Base-by-base conservation (phyloP, 2,113 vertebrate species). In the Lonchura striata region DNA sequence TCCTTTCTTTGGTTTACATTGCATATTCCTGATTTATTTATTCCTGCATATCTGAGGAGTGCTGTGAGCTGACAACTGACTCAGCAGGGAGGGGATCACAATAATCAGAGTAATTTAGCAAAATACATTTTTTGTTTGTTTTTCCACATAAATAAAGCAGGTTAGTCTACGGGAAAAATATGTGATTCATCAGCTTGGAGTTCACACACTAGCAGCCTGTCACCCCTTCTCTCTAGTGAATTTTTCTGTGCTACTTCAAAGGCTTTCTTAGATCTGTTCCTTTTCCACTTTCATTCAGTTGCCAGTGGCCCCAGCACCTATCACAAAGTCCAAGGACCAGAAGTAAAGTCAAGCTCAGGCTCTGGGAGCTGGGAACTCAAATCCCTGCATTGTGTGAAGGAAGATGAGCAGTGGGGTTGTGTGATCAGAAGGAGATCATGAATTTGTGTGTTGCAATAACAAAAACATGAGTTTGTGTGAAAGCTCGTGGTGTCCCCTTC, bases 31-130 rank as follows among this genome's bases (percentile, higher is more conserved):
- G 41, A 79, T 89, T 89, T 94, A 92, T 94, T 95, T 95, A 84
- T 86, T 91, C 31, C 1, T 90, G 70, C 66, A 88, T 82, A 69
- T 61, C 46, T 82, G 59, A 69, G n/a, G 19, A 89, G 61, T 50
- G 39, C 61, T 88, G 78, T 64, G 84, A 94, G 69, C 92, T 89
- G 74, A 46, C 57, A 82, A 66, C 74, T 94, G 87, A 85, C 82
- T 96, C 92, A 91, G 85, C 92, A 85, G 53, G 88, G 90, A 80
- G 30, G 30, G 46, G 41, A 82, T 53, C 30, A 54, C 63, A 88
- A 61, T 82, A 94, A 95, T 91, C 70, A 87, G 64, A 75, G 57
- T 75, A 87, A 94, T 94, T 85, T 88, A 75, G 57, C 49, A 92
- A 82, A 89, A 91, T 39, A 54, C 13, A 2, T 28, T 82, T 77